Evolutionary conservation across 2,113 vertebrate genomes (phyloP).

Genomic region (Coryphaenoides rupestris): DNA sequence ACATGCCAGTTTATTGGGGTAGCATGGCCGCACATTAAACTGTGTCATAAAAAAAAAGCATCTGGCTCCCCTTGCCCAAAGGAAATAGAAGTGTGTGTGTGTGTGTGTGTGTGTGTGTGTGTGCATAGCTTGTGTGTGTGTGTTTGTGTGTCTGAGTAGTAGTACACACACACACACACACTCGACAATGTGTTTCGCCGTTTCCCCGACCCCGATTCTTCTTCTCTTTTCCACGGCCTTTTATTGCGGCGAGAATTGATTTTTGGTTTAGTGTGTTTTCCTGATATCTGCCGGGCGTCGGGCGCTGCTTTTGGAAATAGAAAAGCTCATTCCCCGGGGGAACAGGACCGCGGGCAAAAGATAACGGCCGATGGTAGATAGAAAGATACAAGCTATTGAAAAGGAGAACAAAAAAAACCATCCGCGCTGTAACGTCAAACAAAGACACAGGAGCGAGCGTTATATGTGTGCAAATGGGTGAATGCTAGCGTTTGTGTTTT

Average conservation of each 20-base stretch:
- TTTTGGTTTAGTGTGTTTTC: not conserved
- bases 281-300: too few relatives aligned
- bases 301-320: too few relatives aligned
- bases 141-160: not conserved
- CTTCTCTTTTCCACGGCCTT: not conserved
- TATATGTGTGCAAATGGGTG: too few relatives aligned
- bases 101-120: constrained; percentile 3
- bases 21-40: constrained; percentile 57
- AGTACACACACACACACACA: too few relatives aligned
- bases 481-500: too few relatives aligned
- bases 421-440: too few relatives aligned
- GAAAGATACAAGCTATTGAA: too few relatives aligned
- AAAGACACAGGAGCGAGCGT: too few relatives aligned
- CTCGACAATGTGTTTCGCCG: constrained; percentile 13
- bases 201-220: constrained; percentile 2
- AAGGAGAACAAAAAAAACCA: too few relatives aligned
- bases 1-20: constrained; percentile 26
- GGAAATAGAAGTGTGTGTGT: constrained; percentile 28
- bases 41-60: constrained; percentile 65
- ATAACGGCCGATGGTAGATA: too few relatives aligned
- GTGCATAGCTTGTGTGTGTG: not conserved
- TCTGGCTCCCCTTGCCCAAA: constrained; percentile 47
- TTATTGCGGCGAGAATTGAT: not conserved
- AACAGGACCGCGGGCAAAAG: too few relatives aligned
- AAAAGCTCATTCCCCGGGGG: too few relatives aligned